Evolutionary conservation across 2,797 vertebrate species (phyloP).

Genomic region (Taeniopygia guttata): DNA sequence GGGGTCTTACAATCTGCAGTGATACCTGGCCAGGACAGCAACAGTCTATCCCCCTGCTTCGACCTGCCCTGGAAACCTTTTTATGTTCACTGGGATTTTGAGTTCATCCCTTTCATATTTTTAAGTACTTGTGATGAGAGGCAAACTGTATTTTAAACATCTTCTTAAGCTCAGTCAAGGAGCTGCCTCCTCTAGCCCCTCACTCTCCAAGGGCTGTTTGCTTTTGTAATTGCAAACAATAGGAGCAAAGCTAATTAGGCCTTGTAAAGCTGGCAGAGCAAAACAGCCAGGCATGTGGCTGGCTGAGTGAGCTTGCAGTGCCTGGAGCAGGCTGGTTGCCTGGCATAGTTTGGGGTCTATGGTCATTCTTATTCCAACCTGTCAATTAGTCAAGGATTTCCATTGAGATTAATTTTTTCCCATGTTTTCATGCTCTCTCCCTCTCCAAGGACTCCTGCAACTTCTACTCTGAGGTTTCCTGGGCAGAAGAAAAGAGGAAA

Average conservation of each 20-base stretch:
- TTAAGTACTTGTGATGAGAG: not conserved
- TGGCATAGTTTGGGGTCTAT: conserved; percentile 45
- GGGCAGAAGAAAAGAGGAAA: not conserved
- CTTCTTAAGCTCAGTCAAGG: conserved; percentile 10
- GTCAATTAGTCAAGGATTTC: conserved; percentile 65
- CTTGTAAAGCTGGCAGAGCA: conserved; percentile 47
- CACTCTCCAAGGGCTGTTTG: conserved; percentile 13
- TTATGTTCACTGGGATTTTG: not conserved
- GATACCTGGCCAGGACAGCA: not conserved
- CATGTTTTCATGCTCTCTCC: not conserved
- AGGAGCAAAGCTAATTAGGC: conserved; percentile 56
- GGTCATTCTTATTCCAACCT: conserved; percentile 49
- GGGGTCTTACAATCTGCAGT: not conserved
- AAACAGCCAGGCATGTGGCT: conserved; percentile 55
- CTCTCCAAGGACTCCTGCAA: not conserved
- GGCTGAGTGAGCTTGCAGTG: conserved; percentile 51
- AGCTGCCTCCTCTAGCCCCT: not conserved
- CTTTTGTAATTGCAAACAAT: conserved; percentile 62
- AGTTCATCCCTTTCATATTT: not conserved
- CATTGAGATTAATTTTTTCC: conserved; percentile 60
- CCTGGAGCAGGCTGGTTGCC: conserved; percentile 58
- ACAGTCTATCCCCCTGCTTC: not conserved
- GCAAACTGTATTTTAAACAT: not conserved
- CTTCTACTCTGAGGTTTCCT: not conserved
- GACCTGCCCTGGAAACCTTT: not conserved